Conservation (phyloP, 2,888 invertebrate species). For the Seira musarum region DNA sequence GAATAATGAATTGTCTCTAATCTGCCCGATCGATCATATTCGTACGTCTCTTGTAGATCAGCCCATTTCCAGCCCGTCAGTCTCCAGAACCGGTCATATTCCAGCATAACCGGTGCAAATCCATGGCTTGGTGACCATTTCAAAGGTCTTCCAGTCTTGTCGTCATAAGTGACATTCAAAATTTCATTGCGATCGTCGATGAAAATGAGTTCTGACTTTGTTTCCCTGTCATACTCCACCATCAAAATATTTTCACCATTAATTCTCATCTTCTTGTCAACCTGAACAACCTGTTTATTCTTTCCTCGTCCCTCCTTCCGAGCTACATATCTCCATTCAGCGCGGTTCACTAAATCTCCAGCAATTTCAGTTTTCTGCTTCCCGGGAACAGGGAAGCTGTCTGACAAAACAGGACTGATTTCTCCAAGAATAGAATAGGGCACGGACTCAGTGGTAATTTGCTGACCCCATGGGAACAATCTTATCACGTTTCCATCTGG, state of each 20-base stretch:
- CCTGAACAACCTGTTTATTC: slow-evolving; percentile 83
- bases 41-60: slow-evolving; percentile 89
- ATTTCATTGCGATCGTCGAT: slow-evolving; percentile 90
- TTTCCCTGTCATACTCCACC: slow-evolving; percentile 91
- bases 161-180: slow-evolving; percentile 89
- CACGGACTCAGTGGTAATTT: slow-evolving; percentile 90
- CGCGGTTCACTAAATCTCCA: slow-evolving; percentile 91
- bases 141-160: slow-evolving; percentile 83
- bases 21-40: slow-evolving; percentile 91
- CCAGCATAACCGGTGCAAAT: slow-evolving; percentile 90
- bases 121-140: slow-evolving; percentile 89
- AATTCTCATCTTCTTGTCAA: slow-evolving; percentile 87
- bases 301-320: slow-evolving; percentile 79
- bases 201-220: slow-evolving; percentile 88
- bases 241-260: slow-evolving; percentile 94
- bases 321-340: slow-evolving; percentile 96
- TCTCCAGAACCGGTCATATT: slow-evolving; percentile 92
- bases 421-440: slow-evolving; percentile 93
- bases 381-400: slow-evolving; percentile 92
- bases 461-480: slow-evolving; percentile 89
- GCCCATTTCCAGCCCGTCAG: slow-evolving; percentile 95
- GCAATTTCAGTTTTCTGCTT: slow-evolving; percentile 92
- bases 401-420: slow-evolving; percentile 88
- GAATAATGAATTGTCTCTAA: slow-evolving; percentile 92
- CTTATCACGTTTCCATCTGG: slow-evolving; percentile 88